Evolutionary conservation across 2,113 vertebrate genomes (phyloP), one percentile per base, ranked within the genome.

Genomic region (Gymnobelideus leadbeateri): DNA sequence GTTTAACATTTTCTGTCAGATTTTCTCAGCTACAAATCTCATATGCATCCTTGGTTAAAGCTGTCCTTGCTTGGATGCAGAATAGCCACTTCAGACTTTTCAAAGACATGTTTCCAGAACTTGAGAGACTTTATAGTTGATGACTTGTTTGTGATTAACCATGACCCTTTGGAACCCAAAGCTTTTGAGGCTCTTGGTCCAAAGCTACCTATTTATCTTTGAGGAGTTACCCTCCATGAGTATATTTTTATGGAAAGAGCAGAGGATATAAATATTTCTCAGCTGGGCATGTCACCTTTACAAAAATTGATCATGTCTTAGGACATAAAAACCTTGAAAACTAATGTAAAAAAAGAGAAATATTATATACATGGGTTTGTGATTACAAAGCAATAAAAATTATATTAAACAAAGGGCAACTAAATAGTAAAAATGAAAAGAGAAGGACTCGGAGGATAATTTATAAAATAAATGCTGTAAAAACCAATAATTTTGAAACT

Each of bases 1-100:
- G 53, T 61, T 90, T 92, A 92, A 61, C 91, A 61, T 46, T 92
- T 92, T 90, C 24, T 92, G 91, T 92, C 54, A 92, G 3, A 47
- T 55, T 92, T 92, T 92, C 46, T 47, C 14, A 31, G 91, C 46
- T 19, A 8, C 53, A 92, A 92, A 92, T 92, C n/a, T 46, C 11
- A 92, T 26, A 50, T 26, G 91, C 7, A 46, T 61, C 54, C 49
- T 26, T 49, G n/a, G n/a, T 92, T 54, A 92, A 92, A 84, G 26
- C 53, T 57, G 24, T 92, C 43, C 46, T 92, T 61, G 43, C 91
- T 55, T 43, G 46, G 54, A 57, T 10, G 2, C 9, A 52, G 53
- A 54, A 57, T 55, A 92, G 26, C 47, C 12, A 57, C 23, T 57
- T 46, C 26, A 14, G 25, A 19, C 12, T 92, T 92, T 57, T 61